Base-by-base conservation (phyloP, 2,797 vertebrate genomes). In the Smutsia temminckii region DNA sequence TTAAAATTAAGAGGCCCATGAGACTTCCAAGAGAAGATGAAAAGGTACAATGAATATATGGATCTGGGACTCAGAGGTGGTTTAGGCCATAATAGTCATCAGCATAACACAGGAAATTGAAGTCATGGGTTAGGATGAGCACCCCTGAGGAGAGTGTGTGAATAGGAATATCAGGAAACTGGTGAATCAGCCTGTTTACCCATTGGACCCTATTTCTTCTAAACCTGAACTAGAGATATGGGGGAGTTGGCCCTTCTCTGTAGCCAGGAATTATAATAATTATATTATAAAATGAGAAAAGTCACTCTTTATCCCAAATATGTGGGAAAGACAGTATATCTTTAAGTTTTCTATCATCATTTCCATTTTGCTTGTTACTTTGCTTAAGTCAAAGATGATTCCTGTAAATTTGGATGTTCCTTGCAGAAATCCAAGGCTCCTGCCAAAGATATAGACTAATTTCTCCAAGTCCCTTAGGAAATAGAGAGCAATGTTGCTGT, bases 361-460 rank as follows among this genome's bases (percentile, higher is more conserved):
- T 88, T 89, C 40, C 40, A 46, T 88, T 81, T 64, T 84, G 55
- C 17, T 85, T 59, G 63, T 77, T 63, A 29, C 55, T 93, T 86
- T 69, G 37, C 32, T 84, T 77, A 88, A 85, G 29, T 89, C 53
- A 80, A 75, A 92, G 42, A 59, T 20, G 34, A 68, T 77, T 74
- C 9, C 91, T 94, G 8, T 21, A 94, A 57, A 9, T 92, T 40
- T 75, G 81, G 42, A 72, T 85, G 74, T 25, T 91, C 51, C 93
- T 83, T 92, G 74, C 57, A 84, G 83, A 96, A 94, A 95, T 16
- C 42, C 53, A 91, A 77, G 59, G 13, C 72, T 83, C 6, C 25
- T 88, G 13, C 84, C 72, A 77, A 84, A 80, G 27, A 87, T n/a
- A 20, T 13, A 51, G 34, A 91, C 46, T 66, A 74, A 91, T 95